Evolutionary conservation across 2,113 vertebrate species (phyloP), one percentile per base, ranked within the genome.

Genomic region (Lagopus leucura): DNA sequence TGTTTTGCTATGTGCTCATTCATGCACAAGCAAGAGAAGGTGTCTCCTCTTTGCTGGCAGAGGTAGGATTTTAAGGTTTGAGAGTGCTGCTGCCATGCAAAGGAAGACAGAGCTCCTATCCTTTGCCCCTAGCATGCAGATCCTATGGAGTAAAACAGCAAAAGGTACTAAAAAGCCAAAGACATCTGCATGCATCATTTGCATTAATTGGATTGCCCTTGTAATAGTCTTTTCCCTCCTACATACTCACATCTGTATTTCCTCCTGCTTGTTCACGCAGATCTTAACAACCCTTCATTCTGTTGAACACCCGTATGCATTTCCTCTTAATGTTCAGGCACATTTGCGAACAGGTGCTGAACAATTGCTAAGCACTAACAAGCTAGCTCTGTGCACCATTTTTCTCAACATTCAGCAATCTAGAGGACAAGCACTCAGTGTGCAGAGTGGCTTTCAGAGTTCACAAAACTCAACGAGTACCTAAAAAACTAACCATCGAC

Each of bases 161-260:
- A 71, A 67, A 73, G 36, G 58, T 13, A 84, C 71, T 91, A 83
- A 91, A 86, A 90, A 91, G 69, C 66, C 94, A 86, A 75, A 81
- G 85, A 71, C 60, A 82, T 61, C 78, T 82, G 82, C 88, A 83
- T 91, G 82, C 86, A 92, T 87, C 91, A 82, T 96, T 95, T 89
- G 89, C 91, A 96, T 93, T 95, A 94, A 95, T 83, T 92, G 71
- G 71, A 89, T 89, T 95, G 84, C 75, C 82, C 91, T 89, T 77
- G 87, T 90, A 95, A 89, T 70, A 34, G 70, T 55, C 86, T 81
- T 82, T 76, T 71, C 64, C 88, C 95, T 92, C 86, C 90, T 48
- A 88, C 87, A 84, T 1, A 30, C 36, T 82, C 94, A 61, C 55
- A 25, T 86, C 63, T 70, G 48, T 83, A 91, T 81, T 93, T 93